Evolutionary conservation across 2,113 vertebrate species (phyloP), one percentile per base, ranked within the genome.

Genomic region (Oncorhynchus clarkii): DNA sequence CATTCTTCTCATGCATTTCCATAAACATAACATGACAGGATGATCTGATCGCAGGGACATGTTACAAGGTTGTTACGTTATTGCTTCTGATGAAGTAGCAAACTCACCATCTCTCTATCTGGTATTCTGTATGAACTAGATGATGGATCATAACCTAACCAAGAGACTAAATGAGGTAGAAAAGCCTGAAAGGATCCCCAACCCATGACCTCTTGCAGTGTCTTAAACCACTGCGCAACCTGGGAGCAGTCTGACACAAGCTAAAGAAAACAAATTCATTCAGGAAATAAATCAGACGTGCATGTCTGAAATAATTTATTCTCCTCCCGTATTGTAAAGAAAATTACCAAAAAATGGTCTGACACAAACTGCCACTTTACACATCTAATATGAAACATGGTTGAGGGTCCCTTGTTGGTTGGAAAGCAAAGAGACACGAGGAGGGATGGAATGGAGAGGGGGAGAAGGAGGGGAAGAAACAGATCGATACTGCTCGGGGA

Each of bases 401-500:
- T 91, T 91, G 91, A 86, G 89, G 86, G 84, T 93, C 94, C 91
- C 90, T 82, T 65, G 89, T 70, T 48, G 89, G 90, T 92, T 93
- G 73, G 75, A 74, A 84, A 78, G 82, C 71, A 91, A 95, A 93
- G 93, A 94, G 94, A 94, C 93, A 95, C 94, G 94, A 95, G 93
- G 94, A 93, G 94, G 93, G 94, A 93, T 91, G 95, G 87, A 87
- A 89, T 82, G 84, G 79, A 87, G 80, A 80, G 79, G 93, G 94
- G 94, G 94, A 39, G 39, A 94, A 93, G 93, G 93, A 92, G 94
- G 75, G 51, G 75, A 93, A 93, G 90, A 93, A 89, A 88, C 48
- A 87, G 95, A 97, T 99, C 97, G 93, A 99, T 98, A 98, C 92
- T 88, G 95, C 96, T 96, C 94, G 95, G 95, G 96, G 96, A 98